Base-by-base conservation (phyloP, 2,113 vertebrate genomes). In the Cololabis saira region DNA sequence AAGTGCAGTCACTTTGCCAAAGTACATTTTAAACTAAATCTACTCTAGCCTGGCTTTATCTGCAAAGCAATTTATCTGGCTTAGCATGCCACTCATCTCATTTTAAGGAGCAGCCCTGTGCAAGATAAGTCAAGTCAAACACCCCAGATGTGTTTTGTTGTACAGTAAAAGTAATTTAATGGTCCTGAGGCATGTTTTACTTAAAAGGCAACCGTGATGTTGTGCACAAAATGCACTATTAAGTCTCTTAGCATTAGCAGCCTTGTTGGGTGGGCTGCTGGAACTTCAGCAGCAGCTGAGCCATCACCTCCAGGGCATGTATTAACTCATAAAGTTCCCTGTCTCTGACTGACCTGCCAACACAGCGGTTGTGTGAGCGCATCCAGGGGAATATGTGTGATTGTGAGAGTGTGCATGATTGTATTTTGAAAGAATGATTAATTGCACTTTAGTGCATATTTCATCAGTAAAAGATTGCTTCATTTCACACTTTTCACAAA, bases 301-400 rank as follows among this genome's bases (percentile, higher is more conserved):
- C 77, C 79, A 78, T 81, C 88, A 84, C 82, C 87, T 87, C 85
- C 81, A 57, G 84, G 82, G 78, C 78, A 77, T 82, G 43, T 69
- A 82, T 86, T 82, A 78, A 87, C 88, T 85, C 77, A 76, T 83
- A 81, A 89, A 87, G 80, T 86, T 88, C 77, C 69, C 78, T 67
- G 86, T 88, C 84, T 89, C 67, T n/a, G 65, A 53, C 73, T 78
- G 76, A 86, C 74, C 71, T 72, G 58, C 71, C 63, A 76, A 58
- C 62, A 42, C 21, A 22, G 45, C 71, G 74, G 74, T 74, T 40
- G 9, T 56, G 43, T 48, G 51, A 22, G 64, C 16, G 52, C 42
- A 42, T 30, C 47, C 14, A 11, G 41, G 48, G 0, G 14, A 48
- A 9, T 7, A 33, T 22, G 62, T 52, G 12, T 2, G 16, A 56